Evolutionary conservation across 2,797 vertebrate species (phyloP).

Genomic region (Brachyalestes nurse): DNA sequence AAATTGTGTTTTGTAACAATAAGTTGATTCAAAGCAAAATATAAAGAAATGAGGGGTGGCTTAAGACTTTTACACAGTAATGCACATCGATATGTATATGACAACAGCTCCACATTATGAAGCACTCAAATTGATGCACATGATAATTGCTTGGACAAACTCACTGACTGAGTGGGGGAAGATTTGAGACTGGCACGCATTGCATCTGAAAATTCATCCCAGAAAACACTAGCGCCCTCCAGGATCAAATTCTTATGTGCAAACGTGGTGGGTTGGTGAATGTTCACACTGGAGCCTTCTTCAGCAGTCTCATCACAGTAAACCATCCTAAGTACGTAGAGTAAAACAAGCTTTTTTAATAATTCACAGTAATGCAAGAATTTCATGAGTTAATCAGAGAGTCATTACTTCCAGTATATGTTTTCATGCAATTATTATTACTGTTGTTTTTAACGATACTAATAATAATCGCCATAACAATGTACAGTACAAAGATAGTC

Average conservation of each 20-base stretch:
- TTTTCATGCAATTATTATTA: no score
- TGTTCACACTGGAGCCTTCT: constrained; percentile 88
- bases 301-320: constrained; percentile 95
- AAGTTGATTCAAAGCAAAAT: no score
- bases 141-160: constrained; percentile 50
- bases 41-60: no score
- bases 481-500: no score
- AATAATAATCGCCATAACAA: no score
- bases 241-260: constrained; percentile 94
- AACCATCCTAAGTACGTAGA: constrained; percentile 79
- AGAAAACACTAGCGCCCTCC: constrained; percentile 90
- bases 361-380: neutral
- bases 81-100: neutral
- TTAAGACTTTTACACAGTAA: neutral
- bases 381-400: neutral
- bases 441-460: no score
- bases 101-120: neutral
- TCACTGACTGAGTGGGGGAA: constrained; percentile 86
- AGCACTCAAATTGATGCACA: neutral
- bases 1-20: no score
- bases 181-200: constrained; percentile 88
- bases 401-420: no score
- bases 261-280: constrained; percentile 94
- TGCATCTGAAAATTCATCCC: constrained; percentile 94
- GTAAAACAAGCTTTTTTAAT: neutral